These are phyloP conservation scores for Gavialis gangeticus DNA, from an alignment of 2,113 vertebrate species.

Conservation along the genomic window DNA sequence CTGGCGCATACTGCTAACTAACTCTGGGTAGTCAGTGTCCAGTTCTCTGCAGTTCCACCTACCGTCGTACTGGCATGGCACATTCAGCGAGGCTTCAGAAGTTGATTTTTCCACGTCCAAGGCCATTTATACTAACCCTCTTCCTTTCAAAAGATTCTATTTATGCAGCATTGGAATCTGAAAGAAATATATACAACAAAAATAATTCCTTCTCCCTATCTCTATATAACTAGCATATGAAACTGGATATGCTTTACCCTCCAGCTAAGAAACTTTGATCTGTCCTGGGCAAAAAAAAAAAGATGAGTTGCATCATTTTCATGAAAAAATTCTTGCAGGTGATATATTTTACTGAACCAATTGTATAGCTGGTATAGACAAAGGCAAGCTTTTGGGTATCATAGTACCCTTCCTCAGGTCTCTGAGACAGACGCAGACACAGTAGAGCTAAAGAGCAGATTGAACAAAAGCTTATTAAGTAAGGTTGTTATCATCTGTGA, in stretches of 20 bases:
- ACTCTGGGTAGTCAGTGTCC: not conserved
- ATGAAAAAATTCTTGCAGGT: no score
- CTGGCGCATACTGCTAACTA: not conserved
- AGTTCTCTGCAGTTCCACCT: conserved; percentile 28
- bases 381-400: no score
- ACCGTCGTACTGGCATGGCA: not conserved
- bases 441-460: no score
- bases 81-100: conserved; percentile 15
- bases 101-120: conserved; percentile 72
- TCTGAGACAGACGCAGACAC: no score
- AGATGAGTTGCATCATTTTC: no score
- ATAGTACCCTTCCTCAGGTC: no score
- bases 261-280: accelerated
- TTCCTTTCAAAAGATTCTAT: accelerated
- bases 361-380: no score
- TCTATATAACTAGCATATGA: not conserved
- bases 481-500: no score
- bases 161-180: conserved; percentile 35
- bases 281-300: not conserved
- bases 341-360: no score
- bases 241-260: not conserved
- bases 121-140: conserved; percentile 54
- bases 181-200: not conserved
- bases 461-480: no score
- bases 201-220: accelerated